phyloP scores from a whole-genome alignment of 2,888 invertebrate species.

The Itoplectis maculator region DNA sequence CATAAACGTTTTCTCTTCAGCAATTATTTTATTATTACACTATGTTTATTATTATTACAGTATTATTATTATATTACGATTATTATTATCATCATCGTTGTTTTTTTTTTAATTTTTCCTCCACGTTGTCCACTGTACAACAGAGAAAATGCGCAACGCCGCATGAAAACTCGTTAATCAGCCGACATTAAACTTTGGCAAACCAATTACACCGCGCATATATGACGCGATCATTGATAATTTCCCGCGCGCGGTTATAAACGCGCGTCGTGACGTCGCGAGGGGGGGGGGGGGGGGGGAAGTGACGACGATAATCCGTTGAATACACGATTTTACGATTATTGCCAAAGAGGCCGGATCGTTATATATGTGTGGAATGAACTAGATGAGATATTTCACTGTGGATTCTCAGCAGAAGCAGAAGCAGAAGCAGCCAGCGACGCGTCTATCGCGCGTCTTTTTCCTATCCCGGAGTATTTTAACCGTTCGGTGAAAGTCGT shows the following conservation, averaged over 20 bases:
- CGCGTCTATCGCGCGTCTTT: neutral
- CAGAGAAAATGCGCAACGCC: neutral
- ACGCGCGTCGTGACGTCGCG: neutral
- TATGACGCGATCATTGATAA: conserved; percentile 27
- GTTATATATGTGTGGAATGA: conserved; percentile 2
- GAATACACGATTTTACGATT: conserved; percentile 23
- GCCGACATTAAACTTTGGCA: conserved; percentile 43
- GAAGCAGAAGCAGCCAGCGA: too few species aligned
- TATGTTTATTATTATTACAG: neutral
- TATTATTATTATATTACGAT: too few species aligned
- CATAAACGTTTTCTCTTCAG: conserved; percentile 43
- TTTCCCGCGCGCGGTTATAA: neutral
- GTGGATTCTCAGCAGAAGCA: conserved; percentile 21
- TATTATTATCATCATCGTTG: too few species aligned
- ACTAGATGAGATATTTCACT: conserved; percentile 8
- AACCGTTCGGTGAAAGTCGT: conserved; percentile 55
- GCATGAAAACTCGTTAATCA: conserved; percentile 38
- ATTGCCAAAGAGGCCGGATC: conserved; percentile 18
- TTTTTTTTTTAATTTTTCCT: conserved; percentile 1
- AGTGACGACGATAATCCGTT: conserved; percentile 4
- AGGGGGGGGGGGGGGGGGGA: too few species aligned
- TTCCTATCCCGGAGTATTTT: neutral
- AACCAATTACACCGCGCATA: conserved; percentile 41
- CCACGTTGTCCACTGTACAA: neutral
- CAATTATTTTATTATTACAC: conserved; percentile 54